phyloP scores from a whole-genome alignment of 1,140 invertebrate genomes.

The Acyrthosiphon pisum region DNA sequence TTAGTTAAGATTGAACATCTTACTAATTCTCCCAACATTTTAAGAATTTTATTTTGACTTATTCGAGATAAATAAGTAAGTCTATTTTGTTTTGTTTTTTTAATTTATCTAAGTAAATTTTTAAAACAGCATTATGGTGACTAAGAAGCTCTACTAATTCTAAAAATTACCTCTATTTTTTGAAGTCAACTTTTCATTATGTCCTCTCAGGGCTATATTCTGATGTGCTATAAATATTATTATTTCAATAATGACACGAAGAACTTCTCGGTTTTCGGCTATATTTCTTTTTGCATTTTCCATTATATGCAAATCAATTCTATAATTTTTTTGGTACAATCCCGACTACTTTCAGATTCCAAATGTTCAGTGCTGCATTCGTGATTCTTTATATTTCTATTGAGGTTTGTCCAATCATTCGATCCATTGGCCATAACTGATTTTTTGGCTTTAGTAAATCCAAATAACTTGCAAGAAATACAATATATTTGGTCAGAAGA shows the following conservation, averaged over 20 bases:
- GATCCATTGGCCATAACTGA: neutral
- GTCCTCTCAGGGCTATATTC: too few species aligned
- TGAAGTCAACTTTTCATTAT: too few species aligned
- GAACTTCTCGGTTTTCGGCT: neutral
- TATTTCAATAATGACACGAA: conserved; percentile 11
- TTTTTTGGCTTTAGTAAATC: conserved; percentile 16
- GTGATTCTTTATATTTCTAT: conserved; percentile 4
- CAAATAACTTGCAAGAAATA: neutral
- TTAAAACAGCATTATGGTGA: too few species aligned
- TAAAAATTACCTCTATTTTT: too few species aligned
- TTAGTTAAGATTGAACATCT: too few species aligned
- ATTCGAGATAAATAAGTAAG: too few species aligned
- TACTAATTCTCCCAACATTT: too few species aligned
- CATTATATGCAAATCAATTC: neutral
- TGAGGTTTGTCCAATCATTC: conserved; percentile 4
- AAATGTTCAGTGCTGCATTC: conserved; percentile 8
- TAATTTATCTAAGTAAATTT: too few species aligned
- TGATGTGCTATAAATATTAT: neutral
- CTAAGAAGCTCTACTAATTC: too few species aligned
- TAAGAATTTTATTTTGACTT: too few species aligned
- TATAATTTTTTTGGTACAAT: conserved; percentile 14
- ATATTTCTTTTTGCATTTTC: too few species aligned
- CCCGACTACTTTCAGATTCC: neutral
- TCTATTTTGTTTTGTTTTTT: too few species aligned
- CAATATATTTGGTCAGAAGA: conserved; percentile 11